Base-by-base conservation (phyloP, 2,113 vertebrate species). In the Parotia lawesii region DNA sequence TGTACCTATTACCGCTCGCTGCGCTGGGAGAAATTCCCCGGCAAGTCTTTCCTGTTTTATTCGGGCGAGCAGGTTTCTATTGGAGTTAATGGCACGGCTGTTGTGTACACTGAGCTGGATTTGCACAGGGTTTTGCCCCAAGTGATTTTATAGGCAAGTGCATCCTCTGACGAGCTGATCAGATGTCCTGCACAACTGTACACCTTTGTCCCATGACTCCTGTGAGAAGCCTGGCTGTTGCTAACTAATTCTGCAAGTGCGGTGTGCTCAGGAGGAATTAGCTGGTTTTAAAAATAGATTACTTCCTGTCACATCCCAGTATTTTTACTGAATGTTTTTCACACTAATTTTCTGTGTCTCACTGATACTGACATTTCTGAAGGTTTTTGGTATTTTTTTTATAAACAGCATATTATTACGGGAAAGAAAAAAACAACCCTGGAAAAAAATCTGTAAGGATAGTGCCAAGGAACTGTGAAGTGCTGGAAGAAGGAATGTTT, bases 271-370 rank as follows among this genome's bases (percentile, higher is more conserved):
- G 72, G 77, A 94, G 80, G 93, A 94, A 78, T 78, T 92, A 82
- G 53, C n/a, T 95, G 67, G 40, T 91, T 90, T 93, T 87, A 94
- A 89, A 95, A 95, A 95, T 80, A 91, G 66, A 74, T 89, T 44
- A 65, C 35, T 93, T 94, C 84, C 77, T 38, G 19, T 72, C 77
- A 70, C 58, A 71, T 79, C 54, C 58, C 51, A 44, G 78, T 60
- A 57, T 90, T 92, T 89, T 75, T 84, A 90, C 86, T 37, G 57
- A 74, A 45, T 62, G 54, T 47, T 90, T 89, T 95, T 94, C 12
- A 0, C 78, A 77, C n/a, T 40, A 54, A 71, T 91, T 93, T 94
- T 61, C 58, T 44, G 29, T 93, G 77, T 95, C 58, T 93, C 54
- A 18, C 70, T 69, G 87, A 65, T 61, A 60, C 83, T 84, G 87